Evolutionary conservation across 1,140 invertebrate genomes (phyloP).

Genomic region (Cherax quadricarinatus): DNA sequence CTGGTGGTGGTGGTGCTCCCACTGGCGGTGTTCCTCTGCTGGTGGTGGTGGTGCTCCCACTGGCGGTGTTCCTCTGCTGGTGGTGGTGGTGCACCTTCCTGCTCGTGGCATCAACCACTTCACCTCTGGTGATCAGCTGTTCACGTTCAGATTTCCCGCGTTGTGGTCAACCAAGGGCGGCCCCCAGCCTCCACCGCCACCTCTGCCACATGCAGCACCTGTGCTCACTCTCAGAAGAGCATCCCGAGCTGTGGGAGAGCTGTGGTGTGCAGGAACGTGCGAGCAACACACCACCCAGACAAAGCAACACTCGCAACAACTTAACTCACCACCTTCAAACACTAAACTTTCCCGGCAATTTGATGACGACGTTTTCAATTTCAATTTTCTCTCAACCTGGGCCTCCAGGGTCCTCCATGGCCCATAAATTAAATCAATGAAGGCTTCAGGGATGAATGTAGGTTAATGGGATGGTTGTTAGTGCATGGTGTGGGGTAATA

Average conservation of each 20-base stretch:
- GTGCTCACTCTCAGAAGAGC: neutral
- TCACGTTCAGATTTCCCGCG: conserved; percentile 46
- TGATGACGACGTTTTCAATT: neutral
- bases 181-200: neutral
- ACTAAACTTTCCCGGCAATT: conserved; percentile 43
- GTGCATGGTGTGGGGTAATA: neutral
- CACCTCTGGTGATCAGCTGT: neutral
- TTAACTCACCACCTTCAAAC: neutral
- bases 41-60: neutral
- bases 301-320: conserved; percentile 26
- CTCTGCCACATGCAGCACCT: neutral
- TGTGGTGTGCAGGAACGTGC: neutral
- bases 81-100: too few relatives aligned
- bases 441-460: too few relatives aligned
- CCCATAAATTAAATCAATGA: neutral
- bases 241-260: too few relatives aligned
- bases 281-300: neutral
- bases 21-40: neutral
- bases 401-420: neutral
- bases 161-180: neutral
- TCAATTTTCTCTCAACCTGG: neutral
- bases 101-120: too few relatives aligned
- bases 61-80: too few relatives aligned
- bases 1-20: neutral
- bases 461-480: too few relatives aligned